Percentiles rank a stretch among this genome's conserved stretches.
These are phyloP conservation scores for Apamea anceps DNA, from an alignment of 2,888 invertebrate genomes.

Conservation along the genomic window DNA sequence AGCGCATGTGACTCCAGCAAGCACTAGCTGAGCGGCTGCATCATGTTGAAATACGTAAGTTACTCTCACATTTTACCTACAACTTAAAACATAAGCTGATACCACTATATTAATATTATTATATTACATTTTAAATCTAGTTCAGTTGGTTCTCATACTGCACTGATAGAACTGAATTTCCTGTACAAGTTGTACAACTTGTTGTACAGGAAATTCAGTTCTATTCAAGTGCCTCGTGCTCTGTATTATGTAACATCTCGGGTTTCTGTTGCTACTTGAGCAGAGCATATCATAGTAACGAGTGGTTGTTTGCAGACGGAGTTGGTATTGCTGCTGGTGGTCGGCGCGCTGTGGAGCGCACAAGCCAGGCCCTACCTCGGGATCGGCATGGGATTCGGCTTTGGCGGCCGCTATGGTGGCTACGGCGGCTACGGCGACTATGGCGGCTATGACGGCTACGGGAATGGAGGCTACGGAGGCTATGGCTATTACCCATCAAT, in stretches of 20 bases:
- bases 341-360: conserved; percentile 35
- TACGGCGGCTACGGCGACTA: conserved; percentile 8
- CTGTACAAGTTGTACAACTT: no score
- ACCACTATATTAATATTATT: not conserved
- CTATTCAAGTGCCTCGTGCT: not conserved
- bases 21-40: conserved; percentile 14
- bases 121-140: not conserved
- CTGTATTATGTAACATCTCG: not conserved
- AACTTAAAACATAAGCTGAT: not conserved
- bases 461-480: conserved; percentile 2
- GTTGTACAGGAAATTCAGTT: not conserved
- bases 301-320: conserved; percentile 36
- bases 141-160: no score
- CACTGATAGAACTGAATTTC: no score
- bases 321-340: conserved; percentile 29
- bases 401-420: conserved; percentile 12
- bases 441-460: conserved; percentile 7
- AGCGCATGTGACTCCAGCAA: not conserved
- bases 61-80: not conserved
- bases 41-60: conserved; percentile 55
- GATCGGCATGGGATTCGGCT: conserved; percentile 21
- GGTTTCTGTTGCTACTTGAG: not conserved
- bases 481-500: conserved; percentile 28
- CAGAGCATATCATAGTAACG: not conserved
- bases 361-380: conserved; percentile 48